Base-by-base conservation (phyloP, 2,113 vertebrate species). In the Tetrax tetrax region DNA sequence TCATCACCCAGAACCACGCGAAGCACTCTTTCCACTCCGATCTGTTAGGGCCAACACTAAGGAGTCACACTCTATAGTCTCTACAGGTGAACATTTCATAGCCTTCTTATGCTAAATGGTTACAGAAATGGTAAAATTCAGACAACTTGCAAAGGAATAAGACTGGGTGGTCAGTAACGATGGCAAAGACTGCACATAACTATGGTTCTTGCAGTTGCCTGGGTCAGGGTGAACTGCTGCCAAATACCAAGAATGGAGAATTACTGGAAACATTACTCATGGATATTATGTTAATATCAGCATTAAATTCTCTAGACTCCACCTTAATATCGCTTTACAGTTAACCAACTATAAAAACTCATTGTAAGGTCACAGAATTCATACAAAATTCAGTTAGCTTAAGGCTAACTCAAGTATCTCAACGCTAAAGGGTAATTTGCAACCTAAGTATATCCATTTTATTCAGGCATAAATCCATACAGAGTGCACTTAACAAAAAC, bases 391-490 rank as follows among this genome's bases (percentile, higher is more conserved):
- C 35, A 45, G 70, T 89, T 91, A 91, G 51, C 82, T 92, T 69
- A 92, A 93, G 94, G 88, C 75, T 93, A 95, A 85, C 66, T 92
- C 45, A 76, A 83, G 61, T 71, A 93, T 64, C 77, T 76, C 78
- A 86, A 53, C 59, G 65, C 57, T 83, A 69, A 79, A 82, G 38
- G 10, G 78, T 65, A 85, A 90, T 88, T 90, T 92, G 63, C 65
- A 79, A 86, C 71, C 43, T 48, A 83, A 83, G 75, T 80, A 68
- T 60, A 94, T 76, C 57, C 57, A 80, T 92, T 96, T 83, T 88
- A 79, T 91, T 81, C 87, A 93, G 71, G 45, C 78, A 94, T 80
- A 90, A 92, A 88, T 80, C 90, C 41, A 69, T 53, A 87, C 18
- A 48, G 57, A 90, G 21, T 29, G 57, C 70, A 94, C 66, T 88